Conservation (phyloP, 2,113 vertebrate species). For the Myanophis thanlyinensis region DNA sequence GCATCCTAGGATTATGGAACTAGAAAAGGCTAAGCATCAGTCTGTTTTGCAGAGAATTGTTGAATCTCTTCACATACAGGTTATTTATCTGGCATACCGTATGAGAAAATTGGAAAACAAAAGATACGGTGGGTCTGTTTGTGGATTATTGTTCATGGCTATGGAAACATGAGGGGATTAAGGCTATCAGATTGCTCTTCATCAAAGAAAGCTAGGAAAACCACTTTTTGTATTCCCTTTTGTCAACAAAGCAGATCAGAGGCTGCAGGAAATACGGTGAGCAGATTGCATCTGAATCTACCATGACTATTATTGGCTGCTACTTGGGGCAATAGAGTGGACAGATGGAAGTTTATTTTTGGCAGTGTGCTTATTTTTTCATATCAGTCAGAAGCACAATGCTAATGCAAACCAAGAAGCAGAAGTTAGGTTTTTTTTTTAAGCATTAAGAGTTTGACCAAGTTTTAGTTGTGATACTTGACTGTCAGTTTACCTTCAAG, state of each 20-base stretch:
- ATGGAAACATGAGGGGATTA: not conserved
- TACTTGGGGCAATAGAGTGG: not conserved
- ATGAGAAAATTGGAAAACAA: not conserved
- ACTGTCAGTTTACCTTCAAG: not conserved
- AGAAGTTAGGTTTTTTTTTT: not conserved
- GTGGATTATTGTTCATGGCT: not conserved
- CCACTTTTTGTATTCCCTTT: not conserved
- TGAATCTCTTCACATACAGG: not conserved
- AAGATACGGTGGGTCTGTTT: not conserved
- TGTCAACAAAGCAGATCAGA: not conserved
- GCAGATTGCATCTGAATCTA: not conserved
- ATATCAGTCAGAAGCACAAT: not conserved
- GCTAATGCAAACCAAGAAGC: not conserved
- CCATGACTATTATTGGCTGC: not conserved
- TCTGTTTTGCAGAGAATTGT: not conserved
- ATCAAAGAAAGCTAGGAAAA: not conserved
- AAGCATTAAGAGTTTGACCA: not conserved
- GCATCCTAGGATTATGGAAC: not conserved
- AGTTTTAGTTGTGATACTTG: not conserved
- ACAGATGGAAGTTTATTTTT: not conserved
- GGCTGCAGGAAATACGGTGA: slow-evolving; percentile 5
- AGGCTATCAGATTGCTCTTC: not conserved
- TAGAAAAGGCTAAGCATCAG: not conserved
- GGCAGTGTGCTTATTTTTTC: not conserved
- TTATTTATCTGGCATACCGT: not conserved